A percentile compares a stretch with the other conserved stretches of the same genome.
Conservation (phyloP, 1,140 invertebrate genomes). For the Amyelois transitella region DNA sequence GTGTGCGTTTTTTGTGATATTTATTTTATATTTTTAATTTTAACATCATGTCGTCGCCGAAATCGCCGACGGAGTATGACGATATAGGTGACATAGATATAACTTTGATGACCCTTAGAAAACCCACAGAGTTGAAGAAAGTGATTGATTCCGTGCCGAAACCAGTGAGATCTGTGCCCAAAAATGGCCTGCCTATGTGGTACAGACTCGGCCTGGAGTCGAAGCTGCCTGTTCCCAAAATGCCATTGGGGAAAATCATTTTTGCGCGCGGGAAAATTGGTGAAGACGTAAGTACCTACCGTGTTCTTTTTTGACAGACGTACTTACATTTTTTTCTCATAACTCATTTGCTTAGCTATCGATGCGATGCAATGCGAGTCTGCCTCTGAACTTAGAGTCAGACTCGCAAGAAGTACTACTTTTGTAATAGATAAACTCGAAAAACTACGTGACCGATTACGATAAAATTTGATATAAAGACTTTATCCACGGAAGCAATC, state of each 20-base stretch:
- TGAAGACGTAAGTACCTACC: conserved; percentile 53
- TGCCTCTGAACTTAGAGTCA: no score
- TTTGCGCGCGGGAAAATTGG: conserved; percentile 67
- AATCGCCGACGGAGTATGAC: conserved; percentile 26
- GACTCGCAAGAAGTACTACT: no score
- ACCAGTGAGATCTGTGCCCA: conserved; percentile 56
- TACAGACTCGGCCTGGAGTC: conserved; percentile 55
- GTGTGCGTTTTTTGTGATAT: conserved; percentile 3
- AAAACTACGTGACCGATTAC: no score
- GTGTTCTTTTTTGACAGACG: background rate
- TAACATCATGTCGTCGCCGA: conserved; percentile 31
- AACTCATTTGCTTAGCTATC: no score
- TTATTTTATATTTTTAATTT: conserved; percentile 12
- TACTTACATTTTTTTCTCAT: background rate
- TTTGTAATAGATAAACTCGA: no score
- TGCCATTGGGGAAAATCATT: conserved; percentile 53
- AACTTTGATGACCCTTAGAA: conserved; percentile 55
- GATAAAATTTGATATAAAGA: no score
- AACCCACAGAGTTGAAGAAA: conserved; percentile 64
- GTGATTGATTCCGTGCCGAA: conserved; percentile 64
- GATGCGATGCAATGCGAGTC: background rate
- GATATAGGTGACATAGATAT: conserved; percentile 40
- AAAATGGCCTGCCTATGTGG: conserved; percentile 65
- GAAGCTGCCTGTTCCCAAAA: conserved; percentile 65
- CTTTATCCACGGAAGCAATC: no score